Percentiles rank a stretch among this genome's conserved stretches.
Conservation (phyloP, 2,113 vertebrate species). For the Gulo gulo region DNA sequence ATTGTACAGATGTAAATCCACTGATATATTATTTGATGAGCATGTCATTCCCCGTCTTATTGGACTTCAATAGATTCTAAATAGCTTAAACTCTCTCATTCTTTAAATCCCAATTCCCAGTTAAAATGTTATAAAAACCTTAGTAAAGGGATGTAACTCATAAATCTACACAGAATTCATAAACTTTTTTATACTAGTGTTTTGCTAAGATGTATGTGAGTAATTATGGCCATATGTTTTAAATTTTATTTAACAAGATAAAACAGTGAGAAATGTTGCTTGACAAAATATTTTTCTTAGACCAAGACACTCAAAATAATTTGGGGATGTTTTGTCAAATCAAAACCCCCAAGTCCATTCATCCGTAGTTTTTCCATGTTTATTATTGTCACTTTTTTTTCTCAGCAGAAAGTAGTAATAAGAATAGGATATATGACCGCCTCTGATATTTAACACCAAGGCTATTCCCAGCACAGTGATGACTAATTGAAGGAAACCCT, state of each 20-base stretch:
- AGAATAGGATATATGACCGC: background rate
- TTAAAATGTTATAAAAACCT: conserved; percentile 41
- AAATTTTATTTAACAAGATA: conserved; percentile 56
- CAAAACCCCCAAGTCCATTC: background rate
- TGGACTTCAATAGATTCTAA: background rate
- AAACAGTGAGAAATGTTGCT: conserved; percentile 36
- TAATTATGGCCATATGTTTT: conserved; percentile 56
- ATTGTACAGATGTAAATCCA: background rate
- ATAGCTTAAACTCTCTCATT: conserved; percentile 26
- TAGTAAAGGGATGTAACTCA: conserved; percentile 36
- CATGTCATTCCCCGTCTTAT: background rate
- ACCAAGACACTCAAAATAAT: conserved; percentile 46
- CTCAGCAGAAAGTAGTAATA: background rate
- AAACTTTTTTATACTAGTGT: conserved; percentile 35
- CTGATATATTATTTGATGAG: background rate
- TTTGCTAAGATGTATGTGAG: conserved; percentile 43
- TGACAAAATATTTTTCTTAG: conserved; percentile 49
- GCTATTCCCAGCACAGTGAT: background rate
- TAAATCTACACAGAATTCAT: conserved; percentile 47
- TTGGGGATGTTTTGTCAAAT: conserved; percentile 27
- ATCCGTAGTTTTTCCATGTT: background rate
- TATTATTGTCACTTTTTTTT: background rate
- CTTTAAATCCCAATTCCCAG: conserved; percentile 37
- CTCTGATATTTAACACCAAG: background rate
- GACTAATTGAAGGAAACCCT: background rate